Evolutionary conservation across 2,113 vertebrate genomes (phyloP), one percentile per base, ranked within the genome.

Genomic region (Cyphomyrus plagiostoma): DNA sequence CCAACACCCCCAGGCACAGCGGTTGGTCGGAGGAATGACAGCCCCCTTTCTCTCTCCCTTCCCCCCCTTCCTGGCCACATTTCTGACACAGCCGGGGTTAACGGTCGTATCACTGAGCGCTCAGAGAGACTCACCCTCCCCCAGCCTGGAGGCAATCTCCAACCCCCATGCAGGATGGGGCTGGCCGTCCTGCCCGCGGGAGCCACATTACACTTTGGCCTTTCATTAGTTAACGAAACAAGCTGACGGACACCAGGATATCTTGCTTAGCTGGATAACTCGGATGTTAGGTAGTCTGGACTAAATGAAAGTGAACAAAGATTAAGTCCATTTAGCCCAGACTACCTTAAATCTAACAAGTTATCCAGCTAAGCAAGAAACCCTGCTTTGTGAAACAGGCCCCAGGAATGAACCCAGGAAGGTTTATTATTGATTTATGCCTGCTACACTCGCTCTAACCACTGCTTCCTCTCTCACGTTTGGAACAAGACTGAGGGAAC

Each of bases 61-160:
- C 49, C 50, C 50, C 85, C 85, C 26, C 50, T 87, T 87, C 85
- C 85, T 87, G 85, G 85, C 10, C 85, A 87, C 50, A 87, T 53
- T 87, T 87, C 49, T 39, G n/a, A 53, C 26, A 13, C 85, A 53
- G 26, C 30, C 85, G 39, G 85, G 85, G 85, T 56, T 87, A 87
- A 87, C 48, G 26, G 48, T 35, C 30, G 30, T 39, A 87, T 50
- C 85, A 17, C n/a, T 53, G 85, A 53, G 48, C 13, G 10, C 26
- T 56, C 26, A 53, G 85, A 2, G 13, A 35, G 85, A 56, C 15
- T 21, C n/a, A 53, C 50, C 84, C 84, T 86, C 84, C 84, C 84
- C 84, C 84, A 52, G 23, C 84, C 26, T 13, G n/a, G 1, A 26
- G 11, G 4, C 83, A 50, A 26, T 50, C 49, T 10, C 85, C 42